phyloP scores from a whole-genome alignment of 2,113 vertebrate species.

The Thunnus maccoyii region DNA sequence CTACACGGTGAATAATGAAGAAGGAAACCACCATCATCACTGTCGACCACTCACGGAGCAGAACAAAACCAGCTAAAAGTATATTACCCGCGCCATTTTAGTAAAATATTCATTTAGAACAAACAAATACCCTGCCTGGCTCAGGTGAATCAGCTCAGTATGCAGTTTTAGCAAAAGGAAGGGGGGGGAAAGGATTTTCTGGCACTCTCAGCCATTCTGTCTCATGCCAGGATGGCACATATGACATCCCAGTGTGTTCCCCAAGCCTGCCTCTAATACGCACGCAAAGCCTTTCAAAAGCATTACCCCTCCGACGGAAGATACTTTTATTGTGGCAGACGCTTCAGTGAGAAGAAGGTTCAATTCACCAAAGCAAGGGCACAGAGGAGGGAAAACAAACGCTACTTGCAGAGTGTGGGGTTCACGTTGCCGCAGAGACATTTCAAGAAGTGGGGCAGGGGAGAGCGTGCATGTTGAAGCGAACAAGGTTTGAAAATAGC shows the following conservation, averaged over 20 bases:
- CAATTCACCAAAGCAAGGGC: conserved; percentile 51
- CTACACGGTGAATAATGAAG: conserved; percentile 56
- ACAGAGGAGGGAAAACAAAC: conserved; percentile 61
- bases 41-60: conserved; percentile 38
- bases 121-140: conserved; percentile 18
- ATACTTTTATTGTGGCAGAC: conserved; percentile 69
- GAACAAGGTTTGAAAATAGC: conserved; percentile 78
- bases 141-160: conserved; percentile 47
- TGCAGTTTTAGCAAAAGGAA: conserved; percentile 19
- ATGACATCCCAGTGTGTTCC: conserved; percentile 72
- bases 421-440: conserved; percentile 64
- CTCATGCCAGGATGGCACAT: conserved; percentile 64
- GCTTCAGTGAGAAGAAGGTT: conserved; percentile 65
- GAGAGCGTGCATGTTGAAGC: conserved; percentile 43
- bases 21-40: conserved; percentile 44
- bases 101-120: conserved; percentile 41
- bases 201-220: conserved; percentile 51
- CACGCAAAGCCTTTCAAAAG: conserved; percentile 78
- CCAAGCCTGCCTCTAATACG: conserved; percentile 62
- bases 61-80: conserved; percentile 34
- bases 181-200: conserved; percentile 4
- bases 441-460: conserved; percentile 73
- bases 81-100: conserved; percentile 12
- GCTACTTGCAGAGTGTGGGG: conserved; percentile 40
- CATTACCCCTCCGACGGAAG: conserved; percentile 71